Percentiles rank a stretch among this genome's conserved stretches.
phyloP scores from a whole-genome alignment of 2,888 invertebrate genomes.

The Macrophya annulata region DNA sequence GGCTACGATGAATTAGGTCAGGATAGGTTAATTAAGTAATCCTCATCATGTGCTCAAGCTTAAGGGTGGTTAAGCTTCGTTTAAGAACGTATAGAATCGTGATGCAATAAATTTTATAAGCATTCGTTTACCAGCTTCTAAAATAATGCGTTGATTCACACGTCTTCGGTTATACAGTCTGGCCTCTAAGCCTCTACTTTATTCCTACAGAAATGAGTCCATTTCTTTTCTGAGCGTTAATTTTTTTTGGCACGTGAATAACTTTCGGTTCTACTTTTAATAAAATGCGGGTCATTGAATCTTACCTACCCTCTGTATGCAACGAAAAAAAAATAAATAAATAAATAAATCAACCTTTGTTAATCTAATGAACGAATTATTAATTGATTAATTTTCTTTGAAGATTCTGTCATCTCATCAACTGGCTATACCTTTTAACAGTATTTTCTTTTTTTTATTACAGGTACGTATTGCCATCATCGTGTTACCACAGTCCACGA shows the following conservation, averaged over 20 bases:
- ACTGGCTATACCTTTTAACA: background rate
- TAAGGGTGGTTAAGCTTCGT: background rate
- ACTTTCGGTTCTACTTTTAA: constrained; percentile 11
- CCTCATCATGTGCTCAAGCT: background rate
- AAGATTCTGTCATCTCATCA: background rate
- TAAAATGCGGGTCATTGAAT: constrained; percentile 42
- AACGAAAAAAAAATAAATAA: background rate
- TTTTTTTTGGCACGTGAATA: constrained; percentile 54
- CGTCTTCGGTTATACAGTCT: constrained; percentile 27
- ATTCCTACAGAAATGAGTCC: constrained; percentile 49
- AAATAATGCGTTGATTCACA: constrained; percentile 58
- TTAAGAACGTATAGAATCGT: background rate
- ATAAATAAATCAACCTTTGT: background rate
- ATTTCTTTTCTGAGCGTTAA: constrained; percentile 54
- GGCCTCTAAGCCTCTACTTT: constrained; percentile 47
- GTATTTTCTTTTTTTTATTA: background rate
- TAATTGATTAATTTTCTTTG: background rate
- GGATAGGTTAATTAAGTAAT: background rate
- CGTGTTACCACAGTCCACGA: background rate
- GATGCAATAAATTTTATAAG: constrained; percentile 6
- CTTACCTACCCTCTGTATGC: background rate
- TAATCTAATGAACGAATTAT: background rate
- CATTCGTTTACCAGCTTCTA: constrained; percentile 26
- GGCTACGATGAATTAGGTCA: constrained; percentile 12
- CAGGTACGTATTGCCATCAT: constrained; percentile 47